Percentiles rank a stretch among this genome's conserved stretches.
Conservation (phyloP, 2,797 vertebrate genomes). For the Sphaeramia orbicularis region DNA sequence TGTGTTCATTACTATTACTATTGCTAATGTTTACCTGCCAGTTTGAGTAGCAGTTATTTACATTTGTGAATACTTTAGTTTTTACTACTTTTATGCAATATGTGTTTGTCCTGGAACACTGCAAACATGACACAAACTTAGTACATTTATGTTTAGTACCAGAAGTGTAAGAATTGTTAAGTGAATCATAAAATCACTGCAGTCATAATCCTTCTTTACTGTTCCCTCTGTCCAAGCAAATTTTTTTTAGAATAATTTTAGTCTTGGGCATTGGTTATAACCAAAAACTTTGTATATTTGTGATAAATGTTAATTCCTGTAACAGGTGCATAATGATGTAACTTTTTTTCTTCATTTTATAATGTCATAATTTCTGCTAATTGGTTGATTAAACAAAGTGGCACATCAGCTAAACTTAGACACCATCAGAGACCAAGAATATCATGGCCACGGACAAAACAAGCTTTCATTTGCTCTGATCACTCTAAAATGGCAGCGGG, state of each 20-base stretch:
- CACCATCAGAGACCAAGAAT: conserved; percentile 25
- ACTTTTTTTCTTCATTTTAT: neutral
- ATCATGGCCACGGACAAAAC: conserved; percentile 26
- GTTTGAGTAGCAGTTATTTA: no score
- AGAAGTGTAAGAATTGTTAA: neutral
- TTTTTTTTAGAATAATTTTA: no score
- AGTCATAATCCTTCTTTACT: no score
- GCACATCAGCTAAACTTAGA: conserved; percentile 11
- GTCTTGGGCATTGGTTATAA: no score
- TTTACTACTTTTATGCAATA: neutral
- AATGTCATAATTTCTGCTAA: neutral
- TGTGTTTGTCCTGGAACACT: neutral
- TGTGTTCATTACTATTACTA: neutral
- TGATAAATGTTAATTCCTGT: neutral
- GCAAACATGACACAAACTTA: neutral
- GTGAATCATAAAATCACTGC: no score
- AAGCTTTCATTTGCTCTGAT: conserved; percentile 48
- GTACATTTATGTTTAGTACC: neutral
- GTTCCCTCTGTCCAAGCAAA: no score
- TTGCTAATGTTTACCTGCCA: no score
- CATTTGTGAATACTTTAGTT: neutral
- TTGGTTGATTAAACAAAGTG: conserved; percentile 20
- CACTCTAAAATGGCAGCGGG: conserved; percentile 53
- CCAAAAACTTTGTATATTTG: no score
- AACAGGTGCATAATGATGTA: neutral